phyloP scores from a whole-genome alignment of 2,888 invertebrate species.

The Pseudococcus jackbeardsleyi region DNA sequence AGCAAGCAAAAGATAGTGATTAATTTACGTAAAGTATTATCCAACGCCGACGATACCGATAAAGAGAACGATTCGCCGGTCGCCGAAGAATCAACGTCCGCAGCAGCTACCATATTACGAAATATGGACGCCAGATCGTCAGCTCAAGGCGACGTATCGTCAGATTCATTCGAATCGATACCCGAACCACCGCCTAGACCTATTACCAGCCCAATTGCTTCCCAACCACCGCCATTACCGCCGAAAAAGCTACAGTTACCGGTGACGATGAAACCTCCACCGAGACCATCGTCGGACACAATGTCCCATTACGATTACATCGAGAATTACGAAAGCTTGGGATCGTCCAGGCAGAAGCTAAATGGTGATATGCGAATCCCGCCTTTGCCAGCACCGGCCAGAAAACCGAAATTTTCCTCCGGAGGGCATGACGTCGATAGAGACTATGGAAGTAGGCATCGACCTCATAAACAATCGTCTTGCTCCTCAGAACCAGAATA shows the following conservation, averaged over 20 bases:
- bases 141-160: slow-evolving; percentile 48
- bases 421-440: slow-evolving; percentile 70
- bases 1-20: slow-evolving; percentile 62
- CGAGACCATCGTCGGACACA: slow-evolving; percentile 70
- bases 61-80: slow-evolving; percentile 67
- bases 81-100: slow-evolving; percentile 67
- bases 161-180: slow-evolving; percentile 70
- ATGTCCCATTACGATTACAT: slow-evolving; percentile 74
- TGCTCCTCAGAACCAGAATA: slow-evolving; percentile 67
- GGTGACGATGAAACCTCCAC: slow-evolving; percentile 75
- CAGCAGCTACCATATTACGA: slow-evolving; percentile 62
- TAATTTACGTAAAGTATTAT: slow-evolving; percentile 63
- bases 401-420: slow-evolving; percentile 71
- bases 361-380: slow-evolving; percentile 71
- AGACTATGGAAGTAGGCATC: slow-evolving; percentile 70
- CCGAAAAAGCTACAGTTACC: slow-evolving; percentile 79
- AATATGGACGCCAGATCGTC: slow-evolving; percentile 64
- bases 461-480: slow-evolving; percentile 69
- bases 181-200: slow-evolving; percentile 81
- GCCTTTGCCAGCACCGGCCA: slow-evolving; percentile 76
- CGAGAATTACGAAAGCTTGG: slow-evolving; percentile 71
- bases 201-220: slow-evolving; percentile 73
- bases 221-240: slow-evolving; percentile 81
- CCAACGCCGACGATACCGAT: slow-evolving; percentile 65
- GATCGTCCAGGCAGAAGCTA: slow-evolving; percentile 67